Base-by-base conservation (phyloP, 1,140 invertebrate species). In the Heliconius eleuchia region DNA sequence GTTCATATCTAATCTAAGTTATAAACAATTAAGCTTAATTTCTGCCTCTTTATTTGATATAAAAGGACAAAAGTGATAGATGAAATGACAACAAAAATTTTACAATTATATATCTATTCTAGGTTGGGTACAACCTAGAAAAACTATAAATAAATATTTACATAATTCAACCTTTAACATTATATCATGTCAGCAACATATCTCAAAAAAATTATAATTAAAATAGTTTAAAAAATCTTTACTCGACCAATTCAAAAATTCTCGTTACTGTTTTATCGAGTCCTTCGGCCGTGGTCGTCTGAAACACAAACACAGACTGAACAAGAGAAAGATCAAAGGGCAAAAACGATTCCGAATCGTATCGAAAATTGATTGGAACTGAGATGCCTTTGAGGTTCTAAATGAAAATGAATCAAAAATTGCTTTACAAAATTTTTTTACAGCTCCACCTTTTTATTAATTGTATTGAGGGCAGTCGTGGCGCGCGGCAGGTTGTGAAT, bases 221-320 rank as follows among this genome's bases (percentile, higher is more conserved):
- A 77, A 71, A 87, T 77, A 80, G 73, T 23, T 72, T 19, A 0
- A 72, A 72, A 71, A 42, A 72, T 72, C 71, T 42, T 71, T 34
- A 72, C 71, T 72, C 6, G 37, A 86, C 80, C 76, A 86, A 74
- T 52, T 82, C 79, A 42, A 86, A 89, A 76, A 80, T 57, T 52
- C 91, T 85, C 19, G 73, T 86, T 2, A 82, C 83, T 52, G 81
- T 84, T 85, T 91, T 89, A 23, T 90, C 79, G n/a, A 88, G 86
- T 18, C 89, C 89, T 30, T 85, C 84, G 2, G 84, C 87, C 18
- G 89, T 91, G 37, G 91, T 91, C 34, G 84, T 90, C 91, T 91
- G 91, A 76, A 90, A 92, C 66, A 85, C 79, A 82, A 77, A 83
- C 60, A 84, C 23, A 39, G 77, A 73, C 73, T 76, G 50, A 78